These are phyloP conservation scores for Danio albolineatus DNA, from an alignment of 2,797 vertebrate genomes.

Conservation along the genomic window DNA sequence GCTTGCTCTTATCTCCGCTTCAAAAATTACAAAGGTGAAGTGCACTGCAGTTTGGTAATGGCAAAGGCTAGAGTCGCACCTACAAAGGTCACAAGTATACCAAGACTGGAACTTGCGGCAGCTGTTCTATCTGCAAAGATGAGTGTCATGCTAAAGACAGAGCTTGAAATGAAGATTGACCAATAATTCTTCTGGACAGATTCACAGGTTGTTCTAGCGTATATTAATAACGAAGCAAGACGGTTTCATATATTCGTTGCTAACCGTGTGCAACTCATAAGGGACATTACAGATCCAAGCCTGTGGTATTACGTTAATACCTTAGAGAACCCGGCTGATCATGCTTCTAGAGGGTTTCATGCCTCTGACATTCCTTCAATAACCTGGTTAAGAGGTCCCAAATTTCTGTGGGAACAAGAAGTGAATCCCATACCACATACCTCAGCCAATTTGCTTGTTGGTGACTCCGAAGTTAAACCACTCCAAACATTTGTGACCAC, in stretches of 20 bases:
- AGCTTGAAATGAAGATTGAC: not conserved
- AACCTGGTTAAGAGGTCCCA: too few relatives aligned
- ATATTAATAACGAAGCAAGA: slow-evolving; percentile 4
- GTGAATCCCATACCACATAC: not conserved
- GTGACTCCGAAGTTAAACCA: not conserved
- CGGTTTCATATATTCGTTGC: slow-evolving; percentile 3
- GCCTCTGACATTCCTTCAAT: too few relatives aligned
- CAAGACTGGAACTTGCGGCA: not conserved
- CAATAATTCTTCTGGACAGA: slow-evolving; percentile 1
- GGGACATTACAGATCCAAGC: too few relatives aligned
- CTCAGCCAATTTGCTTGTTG: not conserved
- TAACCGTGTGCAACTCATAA: too few relatives aligned
- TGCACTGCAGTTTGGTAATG: not conserved
- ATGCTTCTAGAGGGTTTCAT: too few relatives aligned
- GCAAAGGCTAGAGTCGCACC: too few relatives aligned
- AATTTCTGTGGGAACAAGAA: too few relatives aligned
- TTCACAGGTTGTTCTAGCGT: not conserved
- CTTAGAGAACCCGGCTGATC: too few relatives aligned
- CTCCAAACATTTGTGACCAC: not conserved
- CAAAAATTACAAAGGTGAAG: too few relatives aligned
- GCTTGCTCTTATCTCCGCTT: too few relatives aligned
- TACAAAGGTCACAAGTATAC: too few relatives aligned
- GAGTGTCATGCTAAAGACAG: slow-evolving; percentile 7
- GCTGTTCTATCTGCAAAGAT: not conserved
- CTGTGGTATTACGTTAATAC: too few relatives aligned